Evolutionary conservation across 2,797 vertebrate species (phyloP).

Genomic region (Cuculus canorus): DNA sequence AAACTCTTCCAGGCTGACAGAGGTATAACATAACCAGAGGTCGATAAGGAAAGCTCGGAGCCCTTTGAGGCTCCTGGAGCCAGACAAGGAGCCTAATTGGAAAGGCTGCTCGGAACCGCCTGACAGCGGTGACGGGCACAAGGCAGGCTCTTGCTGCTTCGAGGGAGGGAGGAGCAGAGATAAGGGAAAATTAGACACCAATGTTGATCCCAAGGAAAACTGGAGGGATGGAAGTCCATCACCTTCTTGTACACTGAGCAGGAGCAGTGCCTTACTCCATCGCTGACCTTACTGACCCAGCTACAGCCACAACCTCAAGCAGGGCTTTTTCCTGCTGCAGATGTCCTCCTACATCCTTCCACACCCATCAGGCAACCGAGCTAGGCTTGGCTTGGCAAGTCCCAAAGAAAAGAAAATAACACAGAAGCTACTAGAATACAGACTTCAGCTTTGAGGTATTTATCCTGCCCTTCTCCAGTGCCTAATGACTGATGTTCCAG

Average conservation of each 20-base stretch:
- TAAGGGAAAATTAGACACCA: background rate
- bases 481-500: background rate
- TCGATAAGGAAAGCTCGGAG: background rate
- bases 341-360: background rate
- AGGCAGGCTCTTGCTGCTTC: background rate
- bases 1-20: background rate
- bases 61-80: background rate
- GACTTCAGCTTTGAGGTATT: background rate
- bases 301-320: background rate
- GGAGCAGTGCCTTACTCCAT: background rate
- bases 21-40: background rate
- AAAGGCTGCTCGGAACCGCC: background rate
- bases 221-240: background rate
- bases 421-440: background rate
- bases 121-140: background rate
- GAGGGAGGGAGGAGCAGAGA: background rate
- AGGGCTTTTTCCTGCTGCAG: background rate
- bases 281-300: background rate
- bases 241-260: fast-evolving
- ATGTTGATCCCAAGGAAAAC: background rate
- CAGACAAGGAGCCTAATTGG: background rate
- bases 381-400: background rate
- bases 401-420: no score
- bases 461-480: background rate
- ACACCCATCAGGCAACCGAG: background rate